phyloP scores from a whole-genome alignment of 2,797 vertebrate genomes.

The Melanitta fusca region DNA sequence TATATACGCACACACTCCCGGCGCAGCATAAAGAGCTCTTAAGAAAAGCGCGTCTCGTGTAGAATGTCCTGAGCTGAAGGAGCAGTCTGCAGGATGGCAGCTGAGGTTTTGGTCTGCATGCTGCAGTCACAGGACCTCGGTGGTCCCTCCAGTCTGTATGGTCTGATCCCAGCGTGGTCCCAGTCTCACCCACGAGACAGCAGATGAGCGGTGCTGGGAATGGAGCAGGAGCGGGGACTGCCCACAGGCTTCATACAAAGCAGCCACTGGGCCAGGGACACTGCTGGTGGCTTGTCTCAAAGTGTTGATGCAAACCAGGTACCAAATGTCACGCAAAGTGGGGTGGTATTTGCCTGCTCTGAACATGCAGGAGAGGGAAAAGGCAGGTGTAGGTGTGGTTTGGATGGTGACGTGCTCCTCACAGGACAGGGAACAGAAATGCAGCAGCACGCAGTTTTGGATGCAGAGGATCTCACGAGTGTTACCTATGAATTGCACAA shows the following conservation, averaged over 20 bases:
- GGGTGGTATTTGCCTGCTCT: not conserved
- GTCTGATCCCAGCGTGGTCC: not conserved
- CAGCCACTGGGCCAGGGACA: not conserved
- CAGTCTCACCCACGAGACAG: not conserved
- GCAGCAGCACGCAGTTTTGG: not conserved
- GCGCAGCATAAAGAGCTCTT: not conserved
- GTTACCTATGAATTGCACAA: not conserved
- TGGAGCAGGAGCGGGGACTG: not conserved
- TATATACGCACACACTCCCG: not conserved
- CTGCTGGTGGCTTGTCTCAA: not conserved
- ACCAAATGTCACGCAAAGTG: rapidly evolving
- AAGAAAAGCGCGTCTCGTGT: not conserved
- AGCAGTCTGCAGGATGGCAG: not conserved
- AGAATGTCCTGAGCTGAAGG: not conserved
- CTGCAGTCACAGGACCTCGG: not conserved
- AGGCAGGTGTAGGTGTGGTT: not conserved
- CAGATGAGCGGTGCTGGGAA: not conserved
- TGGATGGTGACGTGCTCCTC: not conserved
- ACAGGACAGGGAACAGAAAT: rapidly evolving
- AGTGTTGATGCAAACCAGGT: not conserved
- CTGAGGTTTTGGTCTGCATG: not conserved
- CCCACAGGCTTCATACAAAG: rapidly evolving
- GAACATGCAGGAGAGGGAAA: not conserved
- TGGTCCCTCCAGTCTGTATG: not conserved
- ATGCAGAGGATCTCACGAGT: rapidly evolving